phyloP scores from a whole-genome alignment of 1,140 invertebrate genomes.

The Oncopodura yosiiana region DNA sequence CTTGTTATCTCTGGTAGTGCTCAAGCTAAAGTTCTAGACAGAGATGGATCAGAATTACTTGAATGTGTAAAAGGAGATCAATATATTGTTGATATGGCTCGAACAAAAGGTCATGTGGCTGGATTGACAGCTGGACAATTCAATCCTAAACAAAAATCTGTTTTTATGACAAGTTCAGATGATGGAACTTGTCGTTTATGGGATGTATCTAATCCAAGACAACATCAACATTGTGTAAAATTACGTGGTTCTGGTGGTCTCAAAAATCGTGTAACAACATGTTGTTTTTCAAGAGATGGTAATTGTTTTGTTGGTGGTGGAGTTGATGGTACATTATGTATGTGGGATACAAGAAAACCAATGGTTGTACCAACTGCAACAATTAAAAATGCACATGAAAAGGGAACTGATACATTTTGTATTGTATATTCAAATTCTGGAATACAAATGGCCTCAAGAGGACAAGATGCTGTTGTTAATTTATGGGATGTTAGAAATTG shows the following conservation, averaged over 20 bases:
- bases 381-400: slow-evolving; percentile 64
- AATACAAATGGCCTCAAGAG: slow-evolving; percentile 64
- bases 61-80: slow-evolving; percentile 96
- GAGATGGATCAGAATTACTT: slow-evolving; percentile 89
- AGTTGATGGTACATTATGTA: slow-evolving; percentile 90
- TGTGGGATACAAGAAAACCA: slow-evolving; percentile 83
- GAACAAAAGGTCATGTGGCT: slow-evolving; percentile 92
- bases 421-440: slow-evolving; percentile 83
- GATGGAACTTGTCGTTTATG: slow-evolving; percentile 87
- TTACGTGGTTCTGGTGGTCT: slow-evolving; percentile 76
- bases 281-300: slow-evolving; percentile 76
- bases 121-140: slow-evolving; percentile 82
- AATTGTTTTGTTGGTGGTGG: slow-evolving; percentile 82
- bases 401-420: slow-evolving; percentile 69
- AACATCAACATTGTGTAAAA: slow-evolving; percentile 78
- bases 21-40: slow-evolving; percentile 76
- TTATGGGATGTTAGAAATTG: slow-evolving; percentile 85
- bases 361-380: slow-evolving; percentile 42
- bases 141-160: slow-evolving; percentile 82
- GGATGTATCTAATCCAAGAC: slow-evolving; percentile 63
- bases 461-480: slow-evolving; percentile 88
- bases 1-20: slow-evolving; percentile 80
- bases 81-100: slow-evolving; percentile 87
- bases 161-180: slow-evolving; percentile 88
- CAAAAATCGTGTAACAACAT: slow-evolving; percentile 75